Percentiles rank a stretch among this genome's conserved stretches.
These are phyloP conservation scores for Allolobophora icterica DNA, from an alignment of 2,888 invertebrate species.

Conservation along the genomic window DNA sequence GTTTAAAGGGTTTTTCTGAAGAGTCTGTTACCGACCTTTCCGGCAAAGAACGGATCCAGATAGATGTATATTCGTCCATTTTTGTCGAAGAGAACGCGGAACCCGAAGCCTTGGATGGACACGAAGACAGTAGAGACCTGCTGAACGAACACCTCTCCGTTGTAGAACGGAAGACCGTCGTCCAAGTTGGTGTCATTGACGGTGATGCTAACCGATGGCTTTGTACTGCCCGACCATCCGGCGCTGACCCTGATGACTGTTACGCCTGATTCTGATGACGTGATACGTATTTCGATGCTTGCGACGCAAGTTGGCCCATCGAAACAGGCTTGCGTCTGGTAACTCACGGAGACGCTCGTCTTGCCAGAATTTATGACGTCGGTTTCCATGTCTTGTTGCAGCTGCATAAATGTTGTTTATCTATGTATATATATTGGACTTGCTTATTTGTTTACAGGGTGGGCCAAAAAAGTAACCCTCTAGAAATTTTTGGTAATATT, in stretches of 20 bases:
- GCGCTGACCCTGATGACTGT: background rate
- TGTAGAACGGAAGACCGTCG: slow-evolving; percentile 36
- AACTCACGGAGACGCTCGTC: background rate
- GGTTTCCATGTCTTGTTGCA: background rate
- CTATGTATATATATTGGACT: too few relatives aligned
- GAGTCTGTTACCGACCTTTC: slow-evolving; percentile 26
- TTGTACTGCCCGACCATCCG: background rate
- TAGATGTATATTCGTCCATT: slow-evolving; percentile 39
- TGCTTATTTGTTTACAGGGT: too few relatives aligned
- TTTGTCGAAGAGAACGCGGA: slow-evolving; percentile 33
- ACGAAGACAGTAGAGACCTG: slow-evolving; percentile 33
- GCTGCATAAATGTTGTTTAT: background rate
- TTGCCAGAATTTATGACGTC: background rate
- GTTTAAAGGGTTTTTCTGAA: background rate
- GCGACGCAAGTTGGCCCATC: background rate
- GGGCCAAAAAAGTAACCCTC: too few relatives aligned
- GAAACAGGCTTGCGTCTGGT: background rate
- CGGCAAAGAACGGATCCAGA: slow-evolving; percentile 41
- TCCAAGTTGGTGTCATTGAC: slow-evolving; percentile 34
- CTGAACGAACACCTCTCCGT: slow-evolving; percentile 34
- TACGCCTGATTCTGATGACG: background rate
- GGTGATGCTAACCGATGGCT: background rate
- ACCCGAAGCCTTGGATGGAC: slow-evolving; percentile 36
- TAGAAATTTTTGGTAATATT: too few relatives aligned
- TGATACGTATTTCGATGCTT: background rate